Base-by-base conservation (phyloP, 2,113 vertebrate species). In the Glaucidium brasilianum region DNA sequence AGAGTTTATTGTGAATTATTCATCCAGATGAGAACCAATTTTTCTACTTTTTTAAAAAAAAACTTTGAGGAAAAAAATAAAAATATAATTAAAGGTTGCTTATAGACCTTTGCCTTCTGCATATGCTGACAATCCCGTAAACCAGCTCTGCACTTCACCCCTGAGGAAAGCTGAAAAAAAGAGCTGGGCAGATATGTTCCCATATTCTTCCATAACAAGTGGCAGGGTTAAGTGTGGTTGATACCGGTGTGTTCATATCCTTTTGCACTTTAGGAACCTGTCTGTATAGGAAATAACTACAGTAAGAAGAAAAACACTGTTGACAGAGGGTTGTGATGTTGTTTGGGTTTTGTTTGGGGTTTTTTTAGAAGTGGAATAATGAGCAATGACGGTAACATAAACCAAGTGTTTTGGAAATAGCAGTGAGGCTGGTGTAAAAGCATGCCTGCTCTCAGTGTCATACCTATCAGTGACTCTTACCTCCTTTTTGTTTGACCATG, bases 401-500 rank as follows among this genome's bases (percentile, higher is more conserved):
- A 26, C 14, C 1, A 2, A 60, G 19, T 12, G 30, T 15, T 83
- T 45, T 17, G 39, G 27, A 43, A 76, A 43, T 3, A 53, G 37
- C 43, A 55, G 29, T 3, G 2, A 76, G 39, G 34, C 12, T 0
- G 0, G 7, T 22, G 7, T 37, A 82, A 72, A 59, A 72, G 12
- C 64, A 85, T 1, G 0, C 10, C 39, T 64, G 4, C n/a, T 80
- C 23, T 56, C 49, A 59, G 15, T 1, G 4, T 27, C 85, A 79
- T 45, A 15, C 15, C 16, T 1, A 69, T 21, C 3, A 1, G 35
- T 0, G 0, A 30, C 49, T 56, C 56, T 27, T n/a, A 16, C 10
- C 43, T 75, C 37, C 37, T 52, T 47, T 75, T 10, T 10, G n/a
- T 26, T 56, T 49, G 39, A 58, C 20, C 5, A 15, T 3, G 7